These are phyloP conservation scores for Notocelia uddmanniana DNA, from an alignment of 2,888 invertebrate genomes.

Conservation along the genomic window DNA sequence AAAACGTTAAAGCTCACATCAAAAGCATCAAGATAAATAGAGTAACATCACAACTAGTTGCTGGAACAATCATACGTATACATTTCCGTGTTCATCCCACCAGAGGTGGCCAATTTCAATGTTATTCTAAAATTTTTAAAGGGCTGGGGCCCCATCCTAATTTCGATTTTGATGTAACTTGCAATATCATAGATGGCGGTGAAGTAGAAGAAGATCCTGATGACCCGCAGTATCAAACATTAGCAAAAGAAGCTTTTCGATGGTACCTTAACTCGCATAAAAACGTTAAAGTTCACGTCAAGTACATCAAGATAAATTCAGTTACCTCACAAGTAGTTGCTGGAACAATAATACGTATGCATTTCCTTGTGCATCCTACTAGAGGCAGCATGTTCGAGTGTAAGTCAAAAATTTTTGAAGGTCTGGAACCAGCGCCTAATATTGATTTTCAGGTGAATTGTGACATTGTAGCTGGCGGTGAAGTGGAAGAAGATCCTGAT, in stretches of 20 bases:
- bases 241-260: not conserved
- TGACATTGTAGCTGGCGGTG: not conserved
- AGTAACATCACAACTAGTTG: not conserved
- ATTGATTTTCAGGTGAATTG: not conserved
- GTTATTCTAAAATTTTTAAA: not conserved
- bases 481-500: not conserved
- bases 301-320: not conserved
- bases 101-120: not conserved
- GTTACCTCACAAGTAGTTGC: not conserved
- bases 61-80: not conserved
- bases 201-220: not conserved
- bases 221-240: conserved; percentile 35
- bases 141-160: not conserved
- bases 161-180: not conserved
- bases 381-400: not conserved
- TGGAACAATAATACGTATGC: conserved; percentile 47
- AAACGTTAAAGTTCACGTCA: not conserved
- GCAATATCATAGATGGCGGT: not conserved
- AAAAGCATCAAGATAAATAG: not conserved
- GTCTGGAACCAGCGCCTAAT: not conserved
- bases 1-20: not conserved
- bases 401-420: conserved; percentile 38
- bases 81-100: not conserved
- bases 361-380: conserved; percentile 49
- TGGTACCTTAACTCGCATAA: not conserved